Evolutionary conservation across 2,888 invertebrate genomes (phyloP).

Genomic region (Galeopsomyia nigrocyanea): DNA sequence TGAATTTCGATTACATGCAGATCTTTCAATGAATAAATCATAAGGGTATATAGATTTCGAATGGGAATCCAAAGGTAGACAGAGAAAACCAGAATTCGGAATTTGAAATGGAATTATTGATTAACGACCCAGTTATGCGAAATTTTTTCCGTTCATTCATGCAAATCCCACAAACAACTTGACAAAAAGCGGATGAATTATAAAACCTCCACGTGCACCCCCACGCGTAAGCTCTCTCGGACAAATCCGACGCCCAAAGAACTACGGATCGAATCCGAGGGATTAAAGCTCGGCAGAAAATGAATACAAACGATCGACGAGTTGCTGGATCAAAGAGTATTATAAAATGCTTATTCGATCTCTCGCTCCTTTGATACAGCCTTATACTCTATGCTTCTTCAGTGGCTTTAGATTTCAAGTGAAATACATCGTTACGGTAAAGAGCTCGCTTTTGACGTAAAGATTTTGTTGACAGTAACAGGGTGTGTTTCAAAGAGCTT

Average conservation of each 20-base stretch:
- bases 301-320: conserved; percentile 28
- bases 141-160: too few relatives aligned
- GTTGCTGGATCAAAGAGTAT: conserved; percentile 30
- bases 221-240: conserved; percentile 6
- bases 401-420: too few relatives aligned
- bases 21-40: too few relatives aligned
- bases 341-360: conserved; percentile 19
- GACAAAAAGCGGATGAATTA: neutral
- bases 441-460: neutral
- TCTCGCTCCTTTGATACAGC: conserved; percentile 6
- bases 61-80: too few relatives aligned
- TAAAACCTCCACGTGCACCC: conserved; percentile 6
- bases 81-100: too few relatives aligned
- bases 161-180: neutral
- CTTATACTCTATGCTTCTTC: neutral
- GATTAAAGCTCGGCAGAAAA: conserved; percentile 26
- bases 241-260: conserved; percentile 29
- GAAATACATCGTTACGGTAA: neutral
- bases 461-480: too few relatives aligned
- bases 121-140: too few relatives aligned
- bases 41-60: too few relatives aligned
- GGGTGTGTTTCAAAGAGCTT: too few relatives aligned
- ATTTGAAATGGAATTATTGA: too few relatives aligned
- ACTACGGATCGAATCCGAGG: conserved; percentile 23
- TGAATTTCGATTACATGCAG: too few relatives aligned